These are phyloP conservation scores for Helicoverpa assulta DNA, from an alignment of 2,888 invertebrate genomes.

Conservation along the genomic window DNA sequence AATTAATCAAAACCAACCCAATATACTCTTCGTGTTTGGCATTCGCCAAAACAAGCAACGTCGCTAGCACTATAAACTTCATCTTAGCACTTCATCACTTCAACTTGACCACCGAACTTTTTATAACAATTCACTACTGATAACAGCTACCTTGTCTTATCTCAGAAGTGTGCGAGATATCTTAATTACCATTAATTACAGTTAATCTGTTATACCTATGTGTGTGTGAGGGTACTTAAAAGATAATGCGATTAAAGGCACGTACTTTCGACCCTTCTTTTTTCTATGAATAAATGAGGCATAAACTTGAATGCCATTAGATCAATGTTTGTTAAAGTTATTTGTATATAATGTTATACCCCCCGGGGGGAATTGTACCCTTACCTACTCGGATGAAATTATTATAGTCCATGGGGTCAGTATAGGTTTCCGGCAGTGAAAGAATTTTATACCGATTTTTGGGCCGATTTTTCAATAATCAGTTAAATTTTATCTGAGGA, in stretches of 20 bases:
- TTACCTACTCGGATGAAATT: too few relatives aligned
- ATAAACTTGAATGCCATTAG: too few relatives aligned
- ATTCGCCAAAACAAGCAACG: slow-evolving; percentile 70
- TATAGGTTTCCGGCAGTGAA: too few relatives aligned
- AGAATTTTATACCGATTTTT: too few relatives aligned
- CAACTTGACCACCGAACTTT: background rate
- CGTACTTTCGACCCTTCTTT: background rate
- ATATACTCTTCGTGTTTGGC: slow-evolving; percentile 81
- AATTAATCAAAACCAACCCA: slow-evolving; percentile 69
- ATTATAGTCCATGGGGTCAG: too few relatives aligned
- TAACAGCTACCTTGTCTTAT: slow-evolving; percentile 30
- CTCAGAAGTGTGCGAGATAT: slow-evolving; percentile 14
- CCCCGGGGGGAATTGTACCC: too few relatives aligned
- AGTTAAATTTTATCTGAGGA: too few relatives aligned
- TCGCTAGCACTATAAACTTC: slow-evolving; percentile 72
- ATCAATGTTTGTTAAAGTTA: too few relatives aligned
- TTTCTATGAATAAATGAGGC: too few relatives aligned
- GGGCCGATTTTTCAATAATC: too few relatives aligned
- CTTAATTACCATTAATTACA: background rate
- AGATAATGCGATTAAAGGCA: background rate
- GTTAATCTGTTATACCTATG: background rate
- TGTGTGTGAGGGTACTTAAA: background rate
- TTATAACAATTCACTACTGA: slow-evolving; percentile 45
- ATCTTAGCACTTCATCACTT: slow-evolving; percentile 61
- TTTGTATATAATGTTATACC: too few relatives aligned